Conservation (phyloP, 53 echinoderm and acorn worm genomes). For the Henricia sp. region DNA sequence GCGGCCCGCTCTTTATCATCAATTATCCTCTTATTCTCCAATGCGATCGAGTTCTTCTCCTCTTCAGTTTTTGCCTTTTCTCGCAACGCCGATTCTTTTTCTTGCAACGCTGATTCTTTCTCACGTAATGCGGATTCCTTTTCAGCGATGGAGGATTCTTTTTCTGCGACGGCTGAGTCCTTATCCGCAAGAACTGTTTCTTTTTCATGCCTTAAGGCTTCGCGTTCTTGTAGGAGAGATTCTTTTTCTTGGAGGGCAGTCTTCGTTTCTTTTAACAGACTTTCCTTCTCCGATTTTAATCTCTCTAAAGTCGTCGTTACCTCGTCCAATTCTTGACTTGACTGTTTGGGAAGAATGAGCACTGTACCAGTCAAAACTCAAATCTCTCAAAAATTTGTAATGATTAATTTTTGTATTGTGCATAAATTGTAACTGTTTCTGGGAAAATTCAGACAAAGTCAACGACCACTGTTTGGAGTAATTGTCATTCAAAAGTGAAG, state of each 20-base stretch:
- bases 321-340: constrained; percentile 53
- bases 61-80: constrained; percentile 31
- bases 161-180: no score
- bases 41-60: constrained; percentile 24
- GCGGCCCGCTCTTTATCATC: constrained; percentile 59
- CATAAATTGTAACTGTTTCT: no score
- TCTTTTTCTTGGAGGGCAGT: constrained; percentile 45
- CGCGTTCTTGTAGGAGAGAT: not conserved
- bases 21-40: constrained; percentile 47
- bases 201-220: constrained; percentile 9
- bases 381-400: no score
- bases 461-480: no score
- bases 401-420: no score
- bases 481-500: no score
- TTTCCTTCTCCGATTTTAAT: constrained; percentile 62
- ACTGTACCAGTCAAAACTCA: no score
- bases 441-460: no score
- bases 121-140: not conserved
- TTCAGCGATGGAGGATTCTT: not conserved
- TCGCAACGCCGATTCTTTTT: constrained; percentile 30
- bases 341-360: no score
- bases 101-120: no score
- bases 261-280: constrained; percentile 29
- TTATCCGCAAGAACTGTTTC: no score
- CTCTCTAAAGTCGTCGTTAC: constrained; percentile 59